Conservation (phyloP, 2,888 invertebrate genomes). For the Tethea ocularis region DNA sequence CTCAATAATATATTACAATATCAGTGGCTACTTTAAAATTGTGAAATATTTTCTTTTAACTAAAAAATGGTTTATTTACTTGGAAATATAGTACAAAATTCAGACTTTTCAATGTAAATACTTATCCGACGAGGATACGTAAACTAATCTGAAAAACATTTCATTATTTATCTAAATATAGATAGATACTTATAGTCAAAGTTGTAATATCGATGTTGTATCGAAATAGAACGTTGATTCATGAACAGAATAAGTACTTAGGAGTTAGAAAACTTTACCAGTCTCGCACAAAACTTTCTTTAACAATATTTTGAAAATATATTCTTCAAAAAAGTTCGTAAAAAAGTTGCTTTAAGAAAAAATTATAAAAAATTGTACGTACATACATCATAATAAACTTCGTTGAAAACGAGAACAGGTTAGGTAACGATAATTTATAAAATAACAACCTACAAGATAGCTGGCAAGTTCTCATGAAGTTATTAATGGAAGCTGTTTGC, state of each 20-base stretch:
- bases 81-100: background rate
- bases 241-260: conserved; percentile 4
- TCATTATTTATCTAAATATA: background rate
- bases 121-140: background rate
- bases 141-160: background rate
- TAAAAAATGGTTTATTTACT: too few species aligned
- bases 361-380: background rate
- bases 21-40: too few species aligned
- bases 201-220: background rate
- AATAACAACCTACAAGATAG: conserved; percentile 21
- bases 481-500: conserved; percentile 24
- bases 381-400: conserved; percentile 22
- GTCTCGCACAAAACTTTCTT: background rate
- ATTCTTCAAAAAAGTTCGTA: background rate
- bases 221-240: background rate
- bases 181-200: background rate
- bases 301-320: background rate
- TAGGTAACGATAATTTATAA: conserved; percentile 24
- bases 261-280: conserved; percentile 2
- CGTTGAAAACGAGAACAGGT: conserved; percentile 16
- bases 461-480: conserved; percentile 20
- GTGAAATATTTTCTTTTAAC: too few species aligned
- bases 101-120: background rate
- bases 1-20: too few species aligned
- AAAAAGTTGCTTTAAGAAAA: background rate